Evolutionary conservation across 30 jellyfish, hydroid and myxozoan species (phyloP), one percentile per base, ranked within the genome.

Genomic region (Chironex yamaguchii): DNA sequence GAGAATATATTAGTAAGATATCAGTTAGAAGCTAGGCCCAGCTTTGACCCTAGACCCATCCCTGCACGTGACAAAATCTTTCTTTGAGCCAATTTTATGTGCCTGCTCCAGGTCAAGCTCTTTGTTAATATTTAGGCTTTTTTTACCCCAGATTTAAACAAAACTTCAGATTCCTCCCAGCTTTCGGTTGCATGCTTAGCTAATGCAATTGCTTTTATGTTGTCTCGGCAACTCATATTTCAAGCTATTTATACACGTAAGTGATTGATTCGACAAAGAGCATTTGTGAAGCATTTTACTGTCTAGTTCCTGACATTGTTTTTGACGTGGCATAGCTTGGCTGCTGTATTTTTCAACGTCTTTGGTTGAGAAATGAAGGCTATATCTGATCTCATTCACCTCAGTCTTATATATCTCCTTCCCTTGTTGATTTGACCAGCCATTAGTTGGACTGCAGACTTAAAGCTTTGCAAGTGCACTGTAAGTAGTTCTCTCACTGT

Each of bases 131-230:
- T 65, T 25, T 51, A 65, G 51, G 79, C 51, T 29, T 65, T 58
- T 65, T 65, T 65, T 34, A 65, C 79, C 29, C 29, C 51, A 29
- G 51, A 65, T 65, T 65, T 65, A 20, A 29, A 65, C 29, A 65
- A 34, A 65, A 51, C 51, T 65, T 65, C 79, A 65, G 79, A 21
- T 21, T 65, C 79, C 29, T 65, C 79, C 62, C 51, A 29, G 79
- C 79, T 65, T 65, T 65, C 51, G 29, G 79, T 29, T 65, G 79
- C n/a, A n/a, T n/a, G n/a, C n/a, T n/a, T n/a, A n/a, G n/a, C n/a
- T n/a, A n/a, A n/a, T n/a, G n/a, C n/a, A n/a, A n/a, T n/a, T n/a
- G n/a, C n/a, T n/a, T n/a, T n/a, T n/a, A n/a, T n/a, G n/a, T n/a
- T n/a, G n/a, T n/a, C n/a, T n/a, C n/a, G n/a, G n/a, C n/a, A n/a